A percentile compares a stretch with the other conserved stretches of the same genome.
Evolutionary conservation across 2,797 vertebrate genomes (phyloP).

Genomic region (Catamblyrhynchus diadema): DNA sequence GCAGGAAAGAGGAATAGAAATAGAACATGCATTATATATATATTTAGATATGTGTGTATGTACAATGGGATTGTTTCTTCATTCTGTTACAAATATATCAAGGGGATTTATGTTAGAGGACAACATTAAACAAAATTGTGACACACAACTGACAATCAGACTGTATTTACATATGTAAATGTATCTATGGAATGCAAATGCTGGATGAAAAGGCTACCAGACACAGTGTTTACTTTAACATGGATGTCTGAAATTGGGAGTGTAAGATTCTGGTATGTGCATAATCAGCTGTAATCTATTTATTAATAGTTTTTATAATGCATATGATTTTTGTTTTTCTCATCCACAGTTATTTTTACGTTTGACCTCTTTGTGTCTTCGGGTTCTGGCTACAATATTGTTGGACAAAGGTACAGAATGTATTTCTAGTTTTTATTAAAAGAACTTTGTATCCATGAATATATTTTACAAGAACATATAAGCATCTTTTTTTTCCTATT

Average conservation of each 20-base stretch:
- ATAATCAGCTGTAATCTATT: not conserved
- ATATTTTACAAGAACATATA: not conserved
- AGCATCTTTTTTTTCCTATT: not conserved
- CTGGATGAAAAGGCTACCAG: not conserved
- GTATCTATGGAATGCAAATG: not conserved
- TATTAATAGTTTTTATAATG: not conserved
- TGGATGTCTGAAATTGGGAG: not conserved
- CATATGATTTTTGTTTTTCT: not conserved
- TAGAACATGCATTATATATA: not conserved
- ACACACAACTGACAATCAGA: accelerated
- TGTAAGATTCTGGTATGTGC: not conserved
- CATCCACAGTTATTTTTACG: not conserved
- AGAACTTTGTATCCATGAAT: not conserved
- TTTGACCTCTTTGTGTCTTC: accelerated
- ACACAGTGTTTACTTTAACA: not conserved
- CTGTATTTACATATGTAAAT: not conserved
- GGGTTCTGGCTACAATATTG: not conserved
- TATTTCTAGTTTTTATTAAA: not conserved
- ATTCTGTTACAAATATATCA: not conserved
- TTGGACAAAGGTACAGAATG: not conserved
- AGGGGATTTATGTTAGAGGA: not conserved
- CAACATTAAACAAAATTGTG: not conserved
- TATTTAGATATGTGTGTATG: not conserved
- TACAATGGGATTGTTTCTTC: not conserved
- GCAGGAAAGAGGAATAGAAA: not conserved